Percentiles rank a stretch among this genome's conserved stretches.
phyloP scores from a whole-genome alignment of 2,888 invertebrate genomes.

The Rhagonycha lutea region DNA sequence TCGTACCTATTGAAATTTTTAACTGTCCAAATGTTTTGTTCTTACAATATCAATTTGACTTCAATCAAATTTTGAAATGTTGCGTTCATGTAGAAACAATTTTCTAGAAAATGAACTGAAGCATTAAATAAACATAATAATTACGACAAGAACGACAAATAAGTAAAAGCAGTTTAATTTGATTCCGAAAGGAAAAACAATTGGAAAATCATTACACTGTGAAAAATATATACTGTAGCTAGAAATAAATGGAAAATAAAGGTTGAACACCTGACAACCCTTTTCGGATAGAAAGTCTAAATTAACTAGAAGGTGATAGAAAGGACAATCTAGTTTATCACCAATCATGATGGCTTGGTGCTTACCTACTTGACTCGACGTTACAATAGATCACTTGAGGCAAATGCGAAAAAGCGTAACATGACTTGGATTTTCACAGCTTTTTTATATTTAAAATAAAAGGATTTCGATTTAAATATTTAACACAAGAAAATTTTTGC shows the following conservation, averaged over 20 bases:
- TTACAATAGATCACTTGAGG: not conserved
- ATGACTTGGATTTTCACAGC: not conserved
- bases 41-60: not conserved
- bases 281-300: not conserved
- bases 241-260: not conserved
- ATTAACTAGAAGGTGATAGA: slow-evolving; percentile 1
- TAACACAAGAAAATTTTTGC: not conserved
- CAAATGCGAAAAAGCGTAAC: not conserved
- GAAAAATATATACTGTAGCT: not conserved
- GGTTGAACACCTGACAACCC: not conserved
- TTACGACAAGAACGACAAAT: not conserved
- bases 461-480: not conserved
- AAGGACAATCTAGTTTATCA: not conserved
- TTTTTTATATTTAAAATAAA: not conserved
- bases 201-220: not conserved
- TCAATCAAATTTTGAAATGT: too few relatives aligned
- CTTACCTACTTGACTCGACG: not conserved
- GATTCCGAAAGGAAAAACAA: not conserved
- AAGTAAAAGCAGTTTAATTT: not conserved
- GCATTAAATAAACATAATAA: not conserved
- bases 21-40: not conserved
- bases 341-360: slow-evolving; percentile 1
- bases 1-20: not conserved
- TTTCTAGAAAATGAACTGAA: not conserved
- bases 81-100: too few relatives aligned